Conservation (phyloP, 2,797 vertebrate genomes). For the Centropyge bicolor region DNA sequence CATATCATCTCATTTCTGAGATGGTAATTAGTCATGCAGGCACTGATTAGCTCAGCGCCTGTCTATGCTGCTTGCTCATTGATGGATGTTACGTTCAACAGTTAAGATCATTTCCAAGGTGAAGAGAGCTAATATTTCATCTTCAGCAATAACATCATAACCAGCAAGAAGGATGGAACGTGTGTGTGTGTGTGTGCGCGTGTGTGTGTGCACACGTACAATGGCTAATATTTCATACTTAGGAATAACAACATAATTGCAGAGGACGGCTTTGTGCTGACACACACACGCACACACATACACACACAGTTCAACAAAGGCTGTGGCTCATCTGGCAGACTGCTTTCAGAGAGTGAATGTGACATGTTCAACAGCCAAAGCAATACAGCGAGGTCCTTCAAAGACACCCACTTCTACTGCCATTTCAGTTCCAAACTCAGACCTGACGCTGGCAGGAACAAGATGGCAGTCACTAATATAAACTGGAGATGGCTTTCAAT, state of each 20-base stretch:
- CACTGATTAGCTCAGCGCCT: slow-evolving; percentile 80
- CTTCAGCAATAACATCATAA: slow-evolving; percentile 76
- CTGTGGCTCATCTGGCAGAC: slow-evolving; percentile 53
- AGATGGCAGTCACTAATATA: slow-evolving; percentile 57
- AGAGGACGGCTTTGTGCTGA: slow-evolving; percentile 33
- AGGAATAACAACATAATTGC: slow-evolving; percentile 72
- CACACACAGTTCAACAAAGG: slow-evolving; percentile 20
- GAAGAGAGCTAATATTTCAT: slow-evolving; percentile 81
- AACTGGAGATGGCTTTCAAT: slow-evolving; percentile 51
- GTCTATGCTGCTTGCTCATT: slow-evolving; percentile 73
- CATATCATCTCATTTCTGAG: slow-evolving; percentile 82
- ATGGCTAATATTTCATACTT: slow-evolving; percentile 75
- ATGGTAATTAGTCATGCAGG: slow-evolving; percentile 85
- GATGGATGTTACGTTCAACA: slow-evolving; percentile 82
- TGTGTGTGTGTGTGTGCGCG: slow-evolving; percentile 3
- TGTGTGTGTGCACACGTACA: neutral
- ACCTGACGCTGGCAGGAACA: slow-evolving; percentile 52
- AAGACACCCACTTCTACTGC: slow-evolving; percentile 50
- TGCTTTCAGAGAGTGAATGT: slow-evolving; percentile 46
- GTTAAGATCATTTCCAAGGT: slow-evolving; percentile 81
- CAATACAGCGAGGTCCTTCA: slow-evolving; percentile 58
- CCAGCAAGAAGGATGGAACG: slow-evolving; percentile 42
- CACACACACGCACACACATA: slow-evolving; percentile 1
- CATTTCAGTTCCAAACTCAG: slow-evolving; percentile 48
- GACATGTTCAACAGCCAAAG: slow-evolving; percentile 56